Base-by-base conservation (phyloP, 2,797 vertebrate species). In the Pitangus sulphuratus region DNA sequence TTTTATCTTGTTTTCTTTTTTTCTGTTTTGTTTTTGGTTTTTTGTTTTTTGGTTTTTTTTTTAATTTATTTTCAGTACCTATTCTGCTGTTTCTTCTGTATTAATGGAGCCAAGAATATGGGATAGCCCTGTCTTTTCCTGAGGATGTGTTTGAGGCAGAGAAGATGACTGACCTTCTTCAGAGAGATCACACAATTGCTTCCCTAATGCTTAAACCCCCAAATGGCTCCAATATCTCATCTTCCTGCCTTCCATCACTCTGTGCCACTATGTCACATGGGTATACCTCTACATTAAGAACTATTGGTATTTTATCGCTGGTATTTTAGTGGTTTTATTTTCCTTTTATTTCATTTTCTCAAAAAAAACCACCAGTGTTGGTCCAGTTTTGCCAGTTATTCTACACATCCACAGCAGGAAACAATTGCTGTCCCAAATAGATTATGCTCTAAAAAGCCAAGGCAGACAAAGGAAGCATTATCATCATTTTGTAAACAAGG, bases 401-500 rank as follows among this genome's bases (percentile, higher is more conserved):
- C 85, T 77, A 62, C 75, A 74, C 39, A 88, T 56, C 69, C 76
- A 53, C 77, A 91, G 72, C 91, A 76, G 80, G 85, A 90, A 94
- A 96, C 48, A 74, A 88, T 87, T 70, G 93, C 89, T 96, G 94
- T 86, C 91, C 93, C n/a, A 6, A 88, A 77, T 35, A 95, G 95
- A 94, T 95, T 93, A 91, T 57, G 78, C 26, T 95, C 68, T 90
- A 91, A 94, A 95, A 84, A 95, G 74, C 91, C 80, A 95, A 71
- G 70, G 70, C 85, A 95, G 91, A 96, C 91, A 96, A 97, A 96
- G 64, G 56, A 87, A 90, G 91, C 35, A 92, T 96, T 96, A 94
- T 89, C 96, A 89, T 72, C 91, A 96, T 96, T 97, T 96, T 94
- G 91, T 96, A 96, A 95, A 96, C 90, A 93, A 90, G 87, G 94